Evolutionary conservation across 2,797 vertebrate genomes (phyloP).

Genomic region (Numenius phaeopus): DNA sequence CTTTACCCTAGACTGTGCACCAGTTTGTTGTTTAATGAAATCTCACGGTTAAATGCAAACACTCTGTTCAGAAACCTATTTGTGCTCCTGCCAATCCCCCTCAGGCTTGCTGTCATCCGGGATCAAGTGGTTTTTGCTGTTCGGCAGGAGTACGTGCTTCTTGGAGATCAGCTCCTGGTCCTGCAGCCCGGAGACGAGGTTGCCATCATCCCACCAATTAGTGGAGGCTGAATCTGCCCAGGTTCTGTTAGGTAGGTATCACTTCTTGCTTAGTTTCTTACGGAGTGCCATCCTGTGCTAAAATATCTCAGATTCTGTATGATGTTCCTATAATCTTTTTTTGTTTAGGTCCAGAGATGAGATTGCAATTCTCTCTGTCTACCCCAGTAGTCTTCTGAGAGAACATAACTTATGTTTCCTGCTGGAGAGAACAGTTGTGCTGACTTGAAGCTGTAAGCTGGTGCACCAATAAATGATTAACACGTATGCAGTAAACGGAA

Average conservation of each 20-base stretch:
- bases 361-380: background rate
- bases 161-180: constrained; percentile 85
- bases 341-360: background rate
- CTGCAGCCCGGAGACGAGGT: constrained; percentile 91
- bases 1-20: background rate
- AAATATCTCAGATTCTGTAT: background rate
- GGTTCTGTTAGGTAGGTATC: constrained; percentile 35
- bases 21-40: constrained; percentile 12
- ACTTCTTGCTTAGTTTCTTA: background rate
- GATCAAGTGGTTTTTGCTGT: constrained; percentile 90
- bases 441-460: background rate
- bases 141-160: constrained; percentile 88
- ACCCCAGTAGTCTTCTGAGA: background rate
- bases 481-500: background rate
- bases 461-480: background rate
- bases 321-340: background rate
- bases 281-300: background rate
- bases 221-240: constrained; percentile 85
- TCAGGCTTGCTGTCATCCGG: constrained; percentile 82
- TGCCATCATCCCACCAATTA: constrained; percentile 94
- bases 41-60: background rate
- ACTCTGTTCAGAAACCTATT: background rate
- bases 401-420: background rate
- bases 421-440: background rate
- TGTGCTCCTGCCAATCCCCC: constrained; percentile 5